Percentiles rank a stretch among this genome's conserved stretches.
Evolutionary conservation across 2,797 vertebrate species (phyloP).

Genomic region (Geotria australis): DNA sequence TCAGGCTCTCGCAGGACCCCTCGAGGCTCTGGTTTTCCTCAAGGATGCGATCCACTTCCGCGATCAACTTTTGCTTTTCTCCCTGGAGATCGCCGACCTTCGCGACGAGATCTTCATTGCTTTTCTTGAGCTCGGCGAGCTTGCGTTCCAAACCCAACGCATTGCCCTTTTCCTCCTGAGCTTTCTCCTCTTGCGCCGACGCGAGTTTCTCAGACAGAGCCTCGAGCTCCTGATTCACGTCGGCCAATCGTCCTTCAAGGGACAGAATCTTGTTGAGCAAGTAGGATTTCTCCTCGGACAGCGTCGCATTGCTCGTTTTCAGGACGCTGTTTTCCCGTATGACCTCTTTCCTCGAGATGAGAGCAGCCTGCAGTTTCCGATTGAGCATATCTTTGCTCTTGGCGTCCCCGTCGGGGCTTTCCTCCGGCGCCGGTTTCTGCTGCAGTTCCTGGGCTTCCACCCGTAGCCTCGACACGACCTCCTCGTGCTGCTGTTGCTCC

Average conservation of each 20-base stretch:
- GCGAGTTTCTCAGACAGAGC: neutral
- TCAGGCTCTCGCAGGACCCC: constrained; percentile 53
- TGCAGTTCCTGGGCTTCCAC: constrained; percentile 12
- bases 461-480: constrained; percentile 23
- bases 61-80: constrained; percentile 31
- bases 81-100: constrained; percentile 13
- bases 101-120: constrained; percentile 10
- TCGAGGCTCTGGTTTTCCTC: constrained; percentile 43
- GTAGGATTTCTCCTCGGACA: constrained; percentile 12
- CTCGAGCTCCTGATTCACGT: neutral
- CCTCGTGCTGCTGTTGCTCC: constrained; percentile 15
- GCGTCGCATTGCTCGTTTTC: constrained; percentile 20
- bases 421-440: constrained; percentile 8
- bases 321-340: constrained; percentile 46
- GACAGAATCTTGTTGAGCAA: neutral
- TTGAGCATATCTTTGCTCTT: constrained; percentile 15
- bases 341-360: constrained; percentile 66
- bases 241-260: neutral
- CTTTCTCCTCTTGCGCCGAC: neutral
- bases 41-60: constrained; percentile 34
- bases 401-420: constrained; percentile 5
- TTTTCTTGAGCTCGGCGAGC: constrained; percentile 8
- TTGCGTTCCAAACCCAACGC: constrained; percentile 10
- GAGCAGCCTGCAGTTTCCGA: constrained; percentile 72
- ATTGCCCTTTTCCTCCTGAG: constrained; percentile 9